A percentile compares a stretch with the other conserved stretches of the same genome.
Evolutionary conservation across 2,113 vertebrate genomes (phyloP).

Genomic region (Thinocorus orbignyianus): DNA sequence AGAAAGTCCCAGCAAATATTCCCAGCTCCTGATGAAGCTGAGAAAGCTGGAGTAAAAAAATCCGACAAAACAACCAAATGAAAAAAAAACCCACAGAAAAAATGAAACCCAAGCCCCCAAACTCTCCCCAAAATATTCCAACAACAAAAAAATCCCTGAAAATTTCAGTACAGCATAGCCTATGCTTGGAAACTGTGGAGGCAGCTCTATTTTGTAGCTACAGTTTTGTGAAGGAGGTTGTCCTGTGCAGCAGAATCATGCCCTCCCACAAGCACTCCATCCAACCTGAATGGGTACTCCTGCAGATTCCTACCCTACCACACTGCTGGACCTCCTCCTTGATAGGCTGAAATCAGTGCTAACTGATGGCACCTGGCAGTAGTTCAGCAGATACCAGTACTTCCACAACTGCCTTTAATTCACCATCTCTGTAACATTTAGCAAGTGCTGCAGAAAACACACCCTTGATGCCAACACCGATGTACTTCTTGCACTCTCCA

Average conservation of each 20-base stretch:
- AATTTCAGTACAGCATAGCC: not conserved
- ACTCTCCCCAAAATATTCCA: not conserved
- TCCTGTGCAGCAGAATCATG: accelerated
- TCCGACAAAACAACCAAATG: no score
- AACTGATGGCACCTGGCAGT: not conserved
- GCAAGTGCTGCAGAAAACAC: accelerated
- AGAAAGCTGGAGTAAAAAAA: not conserved
- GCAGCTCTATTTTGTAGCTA: not conserved
- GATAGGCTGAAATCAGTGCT: not conserved
- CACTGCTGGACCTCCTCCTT: accelerated
- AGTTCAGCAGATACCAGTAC: not conserved
- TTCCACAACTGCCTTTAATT: not conserved
- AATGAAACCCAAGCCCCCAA: not conserved
- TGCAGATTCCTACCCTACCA: accelerated
- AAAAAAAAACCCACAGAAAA: not conserved
- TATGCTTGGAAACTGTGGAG: not conserved
- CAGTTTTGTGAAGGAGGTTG: accelerated
- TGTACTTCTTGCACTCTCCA: not conserved
- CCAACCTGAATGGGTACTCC: accelerated
- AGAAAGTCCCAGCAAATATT: not conserved
- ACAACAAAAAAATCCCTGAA: not conserved
- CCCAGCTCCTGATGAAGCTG: not conserved
- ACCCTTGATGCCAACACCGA: not conserved
- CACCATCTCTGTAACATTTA: not conserved
- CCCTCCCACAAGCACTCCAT: not conserved